Base-by-base conservation (phyloP, 2,888 invertebrate species). In the Hydraecia micacea region DNA sequence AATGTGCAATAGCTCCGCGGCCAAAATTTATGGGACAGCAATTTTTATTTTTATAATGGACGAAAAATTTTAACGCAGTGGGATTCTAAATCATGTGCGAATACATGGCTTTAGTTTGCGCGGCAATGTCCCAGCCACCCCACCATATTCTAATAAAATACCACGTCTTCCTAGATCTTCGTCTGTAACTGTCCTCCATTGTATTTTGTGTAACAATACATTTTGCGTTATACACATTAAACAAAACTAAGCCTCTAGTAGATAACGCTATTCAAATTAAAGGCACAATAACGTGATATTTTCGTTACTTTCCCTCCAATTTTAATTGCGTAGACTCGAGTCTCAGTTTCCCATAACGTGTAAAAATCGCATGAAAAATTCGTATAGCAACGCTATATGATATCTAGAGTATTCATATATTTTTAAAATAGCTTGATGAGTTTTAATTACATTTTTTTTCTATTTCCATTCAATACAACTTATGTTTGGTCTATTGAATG, bases 341-440 rank as follows among this genome's bases (percentile, higher is more conserved):
- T 49, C 60, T 28, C 18, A 62, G 71, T 58, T 83, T 69, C 7
- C 39, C 42, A 25, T 58, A 69, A 49, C 49, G 65, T 42, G 49
- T 69, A 58, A 46, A 76, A 58, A 60, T 65, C 11, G 39, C 28
- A 66, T 52, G 36, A 82, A 69, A 36, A 46, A 36, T 28, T 67
- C 36, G 18, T 66, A 55, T 36, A 66, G 58, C n/a, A 28, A 63
- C 55, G 36, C 21, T 32, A 25, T 71, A 71, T 32, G 70, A 71
- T 25, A 3, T 36, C 7, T 8, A 46, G 42, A 75, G 9, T 9
- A 25, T 55, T 55, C 9, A 25, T 25, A 73, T 73, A 71, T 83
- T 75, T 73, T 83, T 80, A 21, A 83, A 80, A 81, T 85, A 84
- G 72, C 75, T 83, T 83, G 80, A 75, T 79, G 62, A 72, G 60